Base-by-base conservation (phyloP, 2,797 vertebrate genomes). In the Columba guinea region DNA sequence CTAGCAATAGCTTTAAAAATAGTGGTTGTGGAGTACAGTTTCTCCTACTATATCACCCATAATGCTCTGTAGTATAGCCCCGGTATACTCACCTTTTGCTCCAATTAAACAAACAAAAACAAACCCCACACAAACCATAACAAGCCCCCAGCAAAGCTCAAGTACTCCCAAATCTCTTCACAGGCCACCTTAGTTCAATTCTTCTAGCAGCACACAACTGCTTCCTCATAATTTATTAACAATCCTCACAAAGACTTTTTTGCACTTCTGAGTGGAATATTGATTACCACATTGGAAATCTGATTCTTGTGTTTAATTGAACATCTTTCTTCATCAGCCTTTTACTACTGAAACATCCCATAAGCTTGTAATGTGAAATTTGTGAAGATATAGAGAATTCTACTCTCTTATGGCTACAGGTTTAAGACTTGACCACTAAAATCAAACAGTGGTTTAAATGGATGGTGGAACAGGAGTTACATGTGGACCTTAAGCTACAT, bases 21-120 rank as follows among this genome's bases (percentile, higher is more conserved):
- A 79, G 18, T 10, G 27, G 37, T 6, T 67, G 15, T 23, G 10
- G n/a, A 88, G 23, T 24, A 62, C 6, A 34, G 20, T 21, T 74
- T 78, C 53, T 74, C 32, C 34, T 59, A 7, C 41, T 64, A 12
- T 26, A 52, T 68, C 58, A 67, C 24, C 21, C 46, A 13, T 27
- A 56, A 63, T 20, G 22, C 6, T 52, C 35, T 52, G 51, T 7
- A 26, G 8, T 4, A 17, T 5, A 53, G 15, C 23, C 24, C 59
- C 64, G 35, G 13, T 11, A 51, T 15, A 63, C 4, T 17, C 51
- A 51, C 27, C 46, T 62, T 83, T 35, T 0, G 0, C 35, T 67
- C 60, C 21, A 51, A 75, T 19, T 18, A 35, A 65, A 69, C 11
- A 37, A 37, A 37, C 37, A 48, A n/a, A 16, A 55, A 30, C 20